Evolutionary conservation across 2,113 vertebrate species (phyloP), one percentile per base, ranked within the genome.

Genomic region (Tachuris rubrigastra): DNA sequence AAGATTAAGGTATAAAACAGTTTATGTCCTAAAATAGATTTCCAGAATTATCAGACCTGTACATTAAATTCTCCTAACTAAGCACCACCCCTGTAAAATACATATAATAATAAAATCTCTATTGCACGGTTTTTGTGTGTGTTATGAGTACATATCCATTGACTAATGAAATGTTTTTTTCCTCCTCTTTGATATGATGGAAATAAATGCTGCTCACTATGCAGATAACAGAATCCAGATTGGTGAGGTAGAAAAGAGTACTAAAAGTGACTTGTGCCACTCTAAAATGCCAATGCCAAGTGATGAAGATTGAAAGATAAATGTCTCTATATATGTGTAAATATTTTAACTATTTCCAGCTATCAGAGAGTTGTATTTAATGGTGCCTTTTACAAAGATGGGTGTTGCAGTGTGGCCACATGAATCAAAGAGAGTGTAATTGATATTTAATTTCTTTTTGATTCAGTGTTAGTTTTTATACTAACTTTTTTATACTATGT

Each of bases 41-140:
- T 79, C 11, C 22, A 78, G 30, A 52, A 72, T 71, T 82, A n/a
- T 14, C 52, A 77, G 30, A 68, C 13, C 28, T 24, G 10, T 67
- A 52, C 46, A 28, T 58, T 82, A 63, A 86, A 44, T 78, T 69
- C 14, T 86, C 3, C 10, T 59, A 78, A 68, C 2, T 4, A 78
- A 58, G 10, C 11, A 84, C 5, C 21, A 46, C 14, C 10, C 3
- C 33, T 35, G 16, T 66, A 24, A 66, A 41, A 14, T 5, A 76
- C 23, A 72, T 25, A 25, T 24, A 93, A 37, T 50, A 49, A 42
- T 59, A 60, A 75, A 60, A 75, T 76, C 21, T 52, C 14, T 39
- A 14, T 24, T 46, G 5, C 7, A 28, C 3, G 47, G 2, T 39
- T 75, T 78, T 44, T 49, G 4, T 39, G 7, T 4, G 0, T 3